These are phyloP conservation scores for Nemoura dubitans DNA, from an alignment of 2,888 invertebrate genomes.

Conservation along the genomic window DNA sequence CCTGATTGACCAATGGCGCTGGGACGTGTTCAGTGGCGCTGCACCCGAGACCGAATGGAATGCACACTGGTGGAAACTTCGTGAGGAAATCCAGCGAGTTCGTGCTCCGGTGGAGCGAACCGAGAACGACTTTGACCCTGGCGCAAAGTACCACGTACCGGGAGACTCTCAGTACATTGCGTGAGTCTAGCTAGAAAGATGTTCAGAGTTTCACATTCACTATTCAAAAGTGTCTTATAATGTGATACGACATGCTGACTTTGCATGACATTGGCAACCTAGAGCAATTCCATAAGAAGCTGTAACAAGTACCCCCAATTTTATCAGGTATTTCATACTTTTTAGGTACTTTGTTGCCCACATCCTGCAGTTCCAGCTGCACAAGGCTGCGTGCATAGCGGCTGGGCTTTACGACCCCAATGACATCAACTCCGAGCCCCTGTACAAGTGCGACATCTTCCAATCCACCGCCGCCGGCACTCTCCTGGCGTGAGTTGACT, in stretches of 20 bases:
- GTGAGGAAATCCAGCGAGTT: conserved; percentile 52
- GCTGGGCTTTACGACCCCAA: conserved; percentile 58
- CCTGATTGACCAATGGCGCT: conserved; percentile 57
- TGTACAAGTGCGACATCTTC: conserved; percentile 63
- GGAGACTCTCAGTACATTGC: conserved; percentile 57
- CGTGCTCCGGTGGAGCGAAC: conserved; percentile 55
- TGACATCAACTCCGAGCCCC: conserved; percentile 54
- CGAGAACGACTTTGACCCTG: conserved; percentile 61
- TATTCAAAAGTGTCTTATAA: no score
- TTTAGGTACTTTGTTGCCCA: conserved; percentile 63
- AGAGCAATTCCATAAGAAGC: no score
- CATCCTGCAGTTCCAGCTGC: conserved; percentile 65
- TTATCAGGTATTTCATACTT: neutral
- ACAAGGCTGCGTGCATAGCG: conserved; percentile 61
- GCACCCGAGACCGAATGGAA: conserved; percentile 53
- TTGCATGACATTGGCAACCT: no score
- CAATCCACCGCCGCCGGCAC: conserved; percentile 59
- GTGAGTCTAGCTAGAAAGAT: conserved; percentile 49
- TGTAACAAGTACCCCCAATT: no score
- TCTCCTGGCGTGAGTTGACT: conserved; percentile 56
- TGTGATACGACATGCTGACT: no score
- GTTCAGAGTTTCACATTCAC: no score
- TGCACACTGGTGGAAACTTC: conserved; percentile 56
- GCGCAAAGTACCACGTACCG: conserved; percentile 61
- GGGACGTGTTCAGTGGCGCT: conserved; percentile 56